A percentile compares a stretch with the other conserved stretches of the same genome.
Evolutionary conservation across 2,113 vertebrate species (phyloP).

Genomic region (Trachemys scripta): DNA sequence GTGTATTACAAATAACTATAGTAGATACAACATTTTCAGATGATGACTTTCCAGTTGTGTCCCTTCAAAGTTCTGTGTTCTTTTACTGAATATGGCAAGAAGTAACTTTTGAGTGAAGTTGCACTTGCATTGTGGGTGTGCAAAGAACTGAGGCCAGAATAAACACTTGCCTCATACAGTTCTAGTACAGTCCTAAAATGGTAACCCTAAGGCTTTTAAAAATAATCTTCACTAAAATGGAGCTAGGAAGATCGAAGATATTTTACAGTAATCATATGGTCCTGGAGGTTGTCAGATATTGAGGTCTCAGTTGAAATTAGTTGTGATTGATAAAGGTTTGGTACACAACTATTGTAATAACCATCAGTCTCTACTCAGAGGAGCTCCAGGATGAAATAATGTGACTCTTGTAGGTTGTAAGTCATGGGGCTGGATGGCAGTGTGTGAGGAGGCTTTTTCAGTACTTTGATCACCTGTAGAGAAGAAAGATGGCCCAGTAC

Average conservation of each 20-base stretch:
- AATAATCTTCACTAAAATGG: background rate
- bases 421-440: background rate
- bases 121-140: too few species aligned
- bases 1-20: too few species aligned
- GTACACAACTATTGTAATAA: background rate
- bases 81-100: too few species aligned
- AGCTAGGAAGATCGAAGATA: background rate
- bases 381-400: background rate
- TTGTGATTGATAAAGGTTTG: background rate
- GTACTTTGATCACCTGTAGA: too few species aligned
- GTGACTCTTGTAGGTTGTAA: rapidly evolving
- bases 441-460: background rate
- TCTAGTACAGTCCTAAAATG: background rate
- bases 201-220: background rate
- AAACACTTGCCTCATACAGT: background rate
- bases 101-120: too few species aligned
- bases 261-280: too few species aligned
- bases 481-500: too few species aligned
- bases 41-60: too few species aligned
- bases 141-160: background rate
- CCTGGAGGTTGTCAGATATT: too few species aligned
- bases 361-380: background rate
- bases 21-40: too few species aligned
- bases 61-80: too few species aligned
- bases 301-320: background rate